phyloP scores from a whole-genome alignment of 2,113 vertebrate species.

The Tyrannus savana region DNA sequence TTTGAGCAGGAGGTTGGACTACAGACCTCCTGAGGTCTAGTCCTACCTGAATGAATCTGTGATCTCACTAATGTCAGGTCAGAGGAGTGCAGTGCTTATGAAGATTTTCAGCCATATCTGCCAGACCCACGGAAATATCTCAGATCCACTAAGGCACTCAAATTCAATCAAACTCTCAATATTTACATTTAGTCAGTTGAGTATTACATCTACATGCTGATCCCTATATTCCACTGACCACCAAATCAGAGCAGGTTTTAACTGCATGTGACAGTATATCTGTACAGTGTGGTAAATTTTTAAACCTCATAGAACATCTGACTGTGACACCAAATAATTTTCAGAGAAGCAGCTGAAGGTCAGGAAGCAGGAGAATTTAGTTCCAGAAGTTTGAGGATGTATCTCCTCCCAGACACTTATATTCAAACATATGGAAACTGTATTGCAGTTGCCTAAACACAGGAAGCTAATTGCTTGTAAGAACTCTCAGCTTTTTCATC shows the following conservation, averaged over 20 bases:
- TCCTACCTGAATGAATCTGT: background rate
- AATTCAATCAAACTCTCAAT: background rate
- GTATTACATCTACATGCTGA: background rate
- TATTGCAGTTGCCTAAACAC: background rate
- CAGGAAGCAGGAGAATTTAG: background rate
- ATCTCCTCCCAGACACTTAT: background rate
- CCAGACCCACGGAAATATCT: background rate
- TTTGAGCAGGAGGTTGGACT: background rate
- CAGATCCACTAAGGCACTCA: background rate
- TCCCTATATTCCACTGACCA: background rate
- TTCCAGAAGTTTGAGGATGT: background rate
- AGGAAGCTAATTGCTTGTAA: background rate
- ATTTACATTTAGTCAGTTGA: background rate
- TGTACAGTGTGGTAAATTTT: background rate
- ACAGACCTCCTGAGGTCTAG: background rate
- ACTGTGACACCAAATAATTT: background rate
- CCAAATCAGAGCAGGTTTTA: background rate
- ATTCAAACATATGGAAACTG: background rate
- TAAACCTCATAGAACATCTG: background rate
- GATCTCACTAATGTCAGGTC: background rate
- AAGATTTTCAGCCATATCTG: background rate
- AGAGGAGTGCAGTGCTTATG: rapidly evolving
- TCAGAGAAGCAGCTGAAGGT: background rate
- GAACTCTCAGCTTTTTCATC: background rate
- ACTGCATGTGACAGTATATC: background rate